phyloP scores from a whole-genome alignment of 1,140 invertebrate genomes.

The Drosophila kepulauana region DNA sequence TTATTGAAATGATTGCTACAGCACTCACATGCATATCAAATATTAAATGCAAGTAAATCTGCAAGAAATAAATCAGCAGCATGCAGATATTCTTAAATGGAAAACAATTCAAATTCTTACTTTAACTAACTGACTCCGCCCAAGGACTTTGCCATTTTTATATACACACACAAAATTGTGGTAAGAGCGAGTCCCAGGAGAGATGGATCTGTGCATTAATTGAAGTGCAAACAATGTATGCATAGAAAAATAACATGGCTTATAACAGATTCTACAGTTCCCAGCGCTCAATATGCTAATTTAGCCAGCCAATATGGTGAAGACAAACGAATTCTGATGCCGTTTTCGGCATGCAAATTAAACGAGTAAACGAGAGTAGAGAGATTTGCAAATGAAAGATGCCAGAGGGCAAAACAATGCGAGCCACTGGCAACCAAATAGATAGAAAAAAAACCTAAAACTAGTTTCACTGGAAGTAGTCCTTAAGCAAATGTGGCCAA shows the following conservation, averaged over 20 bases:
- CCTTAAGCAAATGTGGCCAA: conserved; percentile 48
- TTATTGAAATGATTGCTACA: not conserved
- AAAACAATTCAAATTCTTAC: not conserved
- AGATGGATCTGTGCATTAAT: conserved; percentile 44
- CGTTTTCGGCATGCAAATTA: conserved; percentile 68
- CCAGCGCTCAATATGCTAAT: conserved; percentile 68
- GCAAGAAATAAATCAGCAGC: not conserved
- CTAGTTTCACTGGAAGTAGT: not conserved
- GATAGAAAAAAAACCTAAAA: not conserved
- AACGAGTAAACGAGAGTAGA: conserved; percentile 10
- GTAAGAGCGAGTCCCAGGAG: not conserved
- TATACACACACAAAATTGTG: not conserved
- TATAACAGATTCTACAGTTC: conserved; percentile 25
- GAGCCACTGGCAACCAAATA: not conserved
- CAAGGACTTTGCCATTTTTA: not conserved
- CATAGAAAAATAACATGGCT: conserved; percentile 46
- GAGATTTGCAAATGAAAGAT: conserved; percentile 51
- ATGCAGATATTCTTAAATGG: not conserved
- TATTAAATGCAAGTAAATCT: not conserved
- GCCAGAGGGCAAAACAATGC: conserved; percentile 37
- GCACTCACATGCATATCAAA: not conserved
- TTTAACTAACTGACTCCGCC: not conserved
- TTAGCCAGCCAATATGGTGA: conserved; percentile 39
- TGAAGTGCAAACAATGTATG: conserved; percentile 59
- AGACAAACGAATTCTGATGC: conserved; percentile 35